These are phyloP conservation scores for Nasonovia ribisnigri DNA, from an alignment of 2,888 invertebrate species.

Conservation along the genomic window DNA sequence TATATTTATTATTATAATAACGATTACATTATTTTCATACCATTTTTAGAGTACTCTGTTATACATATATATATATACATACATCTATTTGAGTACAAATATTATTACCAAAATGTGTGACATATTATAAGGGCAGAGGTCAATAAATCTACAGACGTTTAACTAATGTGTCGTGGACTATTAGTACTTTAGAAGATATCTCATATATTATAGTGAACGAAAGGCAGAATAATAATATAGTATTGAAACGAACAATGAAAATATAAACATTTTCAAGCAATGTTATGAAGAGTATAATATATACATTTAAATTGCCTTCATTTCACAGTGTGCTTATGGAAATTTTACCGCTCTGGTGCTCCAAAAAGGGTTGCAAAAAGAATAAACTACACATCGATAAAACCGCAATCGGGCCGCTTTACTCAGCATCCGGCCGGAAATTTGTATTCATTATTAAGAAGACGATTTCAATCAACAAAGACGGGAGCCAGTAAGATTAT, in stretches of 20 bases:
- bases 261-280: not conserved
- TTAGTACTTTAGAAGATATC: not conserved
- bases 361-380: not conserved
- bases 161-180: not conserved
- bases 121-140: not conserved
- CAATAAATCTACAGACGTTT: not conserved
- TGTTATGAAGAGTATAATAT: not conserved
- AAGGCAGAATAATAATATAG: not conserved
- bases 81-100: not conserved
- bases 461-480: not conserved
- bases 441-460: conserved; percentile 17
- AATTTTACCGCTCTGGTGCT: not conserved
- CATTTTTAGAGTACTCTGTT: not conserved
- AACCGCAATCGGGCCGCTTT: conserved; percentile 9
- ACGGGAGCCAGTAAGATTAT: not conserved
- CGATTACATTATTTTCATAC: not conserved
- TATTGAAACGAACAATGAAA: not conserved
- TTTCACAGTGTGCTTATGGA: not conserved
- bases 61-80: no score
- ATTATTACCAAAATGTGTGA: not conserved
- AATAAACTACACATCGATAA: not conserved
- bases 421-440: not conserved
- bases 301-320: not conserved
- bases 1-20: not conserved
- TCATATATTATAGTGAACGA: not conserved